A percentile compares a stretch with the other conserved stretches of the same genome.
These are phyloP conservation scores for Mastomys coucha DNA, from an alignment of 2,113 vertebrate species.

Conservation along the genomic window DNA sequence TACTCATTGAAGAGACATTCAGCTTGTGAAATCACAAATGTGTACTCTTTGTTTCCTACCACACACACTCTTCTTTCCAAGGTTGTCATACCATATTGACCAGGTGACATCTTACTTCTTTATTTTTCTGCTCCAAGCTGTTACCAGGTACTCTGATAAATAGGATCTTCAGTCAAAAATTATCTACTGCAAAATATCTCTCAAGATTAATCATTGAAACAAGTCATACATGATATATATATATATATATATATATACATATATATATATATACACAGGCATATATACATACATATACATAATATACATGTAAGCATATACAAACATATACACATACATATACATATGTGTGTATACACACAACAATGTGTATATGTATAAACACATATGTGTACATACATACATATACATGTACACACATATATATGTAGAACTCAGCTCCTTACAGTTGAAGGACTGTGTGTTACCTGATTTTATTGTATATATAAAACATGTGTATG, in stretches of 20 bases:
- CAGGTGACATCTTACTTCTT: background rate
- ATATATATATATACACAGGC: accelerated
- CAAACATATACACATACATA: too few species aligned
- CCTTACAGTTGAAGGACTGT: background rate
- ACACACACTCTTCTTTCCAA: background rate
- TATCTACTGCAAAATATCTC: background rate
- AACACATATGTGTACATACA: too few species aligned
- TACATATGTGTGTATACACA: background rate
- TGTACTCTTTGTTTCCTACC: background rate
- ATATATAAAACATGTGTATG: background rate
- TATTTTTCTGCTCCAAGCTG: background rate
- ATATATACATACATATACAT: too few species aligned
- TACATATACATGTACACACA: background rate
- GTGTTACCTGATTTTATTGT: background rate
- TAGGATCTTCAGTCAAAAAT: background rate
- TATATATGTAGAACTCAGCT: background rate
- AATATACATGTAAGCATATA: background rate
- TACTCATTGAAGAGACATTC: background rate
- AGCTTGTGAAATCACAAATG: background rate
- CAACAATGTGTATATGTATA: background rate
- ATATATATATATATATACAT: too few species aligned
- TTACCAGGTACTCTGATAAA: background rate
- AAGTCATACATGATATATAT: background rate
- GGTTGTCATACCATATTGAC: background rate
- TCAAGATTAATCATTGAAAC: too few species aligned